Conservation (phyloP, 2,113 vertebrate genomes). For the Beaufortia kweichowensis region DNA sequence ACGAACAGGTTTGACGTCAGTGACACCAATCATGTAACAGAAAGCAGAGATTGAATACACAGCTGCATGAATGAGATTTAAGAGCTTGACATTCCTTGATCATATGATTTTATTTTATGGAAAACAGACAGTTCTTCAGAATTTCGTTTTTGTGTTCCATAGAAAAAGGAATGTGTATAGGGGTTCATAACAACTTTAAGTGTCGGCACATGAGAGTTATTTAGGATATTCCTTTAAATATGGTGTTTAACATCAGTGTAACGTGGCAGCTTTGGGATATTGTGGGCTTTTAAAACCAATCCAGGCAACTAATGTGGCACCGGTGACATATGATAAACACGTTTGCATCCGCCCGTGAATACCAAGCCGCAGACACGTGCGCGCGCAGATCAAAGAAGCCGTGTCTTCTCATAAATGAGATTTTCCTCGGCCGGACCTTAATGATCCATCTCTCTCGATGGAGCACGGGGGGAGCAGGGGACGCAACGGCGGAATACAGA, state of each 20-base stretch:
- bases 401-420: conserved; percentile 45
- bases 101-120: neutral
- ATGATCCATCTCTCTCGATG: conserved; percentile 40
- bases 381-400: conserved; percentile 28
- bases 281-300: neutral
- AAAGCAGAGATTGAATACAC: neutral
- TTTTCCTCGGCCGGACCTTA: conserved; percentile 38
- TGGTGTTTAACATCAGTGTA: neutral
- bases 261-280: neutral
- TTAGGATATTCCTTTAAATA: neutral
- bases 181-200: neutral
- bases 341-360: neutral
- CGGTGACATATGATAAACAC: conserved; percentile 6
- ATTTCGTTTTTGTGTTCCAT: neutral
- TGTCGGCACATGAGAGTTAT: neutral
- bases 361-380: neutral
- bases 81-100: neutral
- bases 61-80: neutral
- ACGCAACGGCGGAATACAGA: conserved; percentile 32
- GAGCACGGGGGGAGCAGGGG: conserved; percentile 29
- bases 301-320: neutral
- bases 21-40: neutral
- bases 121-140: neutral
- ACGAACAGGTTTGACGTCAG: no score
- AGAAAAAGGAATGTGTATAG: neutral